A percentile compares a stretch with the other conserved stretches of the same genome.
phyloP scores from a whole-genome alignment of 92 coral and sea anemone species.

The Hydrozoanthus gracilis region DNA sequence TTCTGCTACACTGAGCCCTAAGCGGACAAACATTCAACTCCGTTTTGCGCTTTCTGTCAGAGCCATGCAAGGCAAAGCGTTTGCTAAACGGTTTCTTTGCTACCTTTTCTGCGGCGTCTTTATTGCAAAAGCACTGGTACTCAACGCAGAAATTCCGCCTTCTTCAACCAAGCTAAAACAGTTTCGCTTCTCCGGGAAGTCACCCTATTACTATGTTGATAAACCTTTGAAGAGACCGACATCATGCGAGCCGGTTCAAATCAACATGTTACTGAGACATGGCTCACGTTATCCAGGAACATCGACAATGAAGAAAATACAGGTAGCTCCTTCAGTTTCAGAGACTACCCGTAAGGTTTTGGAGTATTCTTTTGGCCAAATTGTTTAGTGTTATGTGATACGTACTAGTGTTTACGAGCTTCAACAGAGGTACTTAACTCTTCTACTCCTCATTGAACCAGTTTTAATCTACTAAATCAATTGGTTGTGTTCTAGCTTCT shows the following conservation, averaged over 20 bases:
- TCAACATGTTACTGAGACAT: constrained; percentile 87
- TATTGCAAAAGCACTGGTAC: background rate
- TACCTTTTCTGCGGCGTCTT: background rate
- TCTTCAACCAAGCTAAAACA: background rate
- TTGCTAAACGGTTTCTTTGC: background rate
- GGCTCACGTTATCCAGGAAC: constrained; percentile 85
- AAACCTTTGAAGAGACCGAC: constrained; percentile 49
- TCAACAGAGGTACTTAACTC: no score
- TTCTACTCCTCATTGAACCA: no score
- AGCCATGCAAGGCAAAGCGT: background rate
- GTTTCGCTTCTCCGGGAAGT: constrained; percentile 61
- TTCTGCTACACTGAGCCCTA: background rate
- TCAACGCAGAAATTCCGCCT: background rate
- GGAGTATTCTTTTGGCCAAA: no score
- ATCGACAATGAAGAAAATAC: constrained; percentile 47
- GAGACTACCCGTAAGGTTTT: background rate
- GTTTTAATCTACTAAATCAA: no score
- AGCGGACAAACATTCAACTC: no score
- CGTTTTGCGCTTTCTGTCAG: no score
- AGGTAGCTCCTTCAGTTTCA: background rate
- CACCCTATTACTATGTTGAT: constrained; percentile 70
- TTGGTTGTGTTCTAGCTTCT: no score
- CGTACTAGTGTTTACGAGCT: no score
- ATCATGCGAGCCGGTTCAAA: constrained; percentile 70
- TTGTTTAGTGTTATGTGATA: no score